Percentiles rank a stretch among this genome's conserved stretches.
These are phyloP conservation scores for Cranoglanis bouderius DNA, from an alignment of 2,113 vertebrate genomes.

Conservation along the genomic window DNA sequence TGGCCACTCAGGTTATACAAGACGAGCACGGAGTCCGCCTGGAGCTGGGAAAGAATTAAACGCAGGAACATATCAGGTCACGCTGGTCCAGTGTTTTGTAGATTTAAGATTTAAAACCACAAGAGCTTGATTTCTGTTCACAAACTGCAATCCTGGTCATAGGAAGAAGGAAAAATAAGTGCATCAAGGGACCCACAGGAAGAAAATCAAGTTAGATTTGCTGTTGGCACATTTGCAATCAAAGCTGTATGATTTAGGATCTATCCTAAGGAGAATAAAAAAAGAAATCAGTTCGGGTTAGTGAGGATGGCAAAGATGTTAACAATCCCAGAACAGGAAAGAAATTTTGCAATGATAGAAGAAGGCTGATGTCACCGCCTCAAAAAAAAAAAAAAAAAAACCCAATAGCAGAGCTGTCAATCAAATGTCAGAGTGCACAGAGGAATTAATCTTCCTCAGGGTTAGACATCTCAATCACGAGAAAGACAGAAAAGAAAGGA, in stretches of 20 bases:
- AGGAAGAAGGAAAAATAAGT: not conserved
- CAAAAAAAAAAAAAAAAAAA: conserved; percentile 5
- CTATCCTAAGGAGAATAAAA: not conserved
- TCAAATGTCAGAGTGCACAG: not conserved
- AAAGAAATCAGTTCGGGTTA: not conserved
- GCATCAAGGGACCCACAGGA: not conserved
- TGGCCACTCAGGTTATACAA: conserved; percentile 87
- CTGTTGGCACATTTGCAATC: not conserved
- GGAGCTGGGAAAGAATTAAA: conserved; percentile 72
- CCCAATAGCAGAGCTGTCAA: not conserved
- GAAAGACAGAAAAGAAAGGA: not conserved
- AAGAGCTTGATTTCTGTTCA: not conserved
- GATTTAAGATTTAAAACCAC: not conserved
- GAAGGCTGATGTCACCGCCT: not conserved
- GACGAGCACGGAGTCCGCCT: conserved; percentile 82
- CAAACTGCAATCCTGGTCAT: not conserved
- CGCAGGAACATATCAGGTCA: not conserved
- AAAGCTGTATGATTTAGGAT: not conserved
- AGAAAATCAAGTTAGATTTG: conserved; percentile 7
- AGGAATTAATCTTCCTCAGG: not conserved
- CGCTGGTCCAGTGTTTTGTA: not conserved
- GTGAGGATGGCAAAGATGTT: conserved; percentile 12
- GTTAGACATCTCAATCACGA: not conserved
- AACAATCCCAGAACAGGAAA: not conserved
- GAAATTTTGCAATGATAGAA: not conserved